phyloP scores from a whole-genome alignment of 1,140 invertebrate genomes.

The Ylistrum balloti region DNA sequence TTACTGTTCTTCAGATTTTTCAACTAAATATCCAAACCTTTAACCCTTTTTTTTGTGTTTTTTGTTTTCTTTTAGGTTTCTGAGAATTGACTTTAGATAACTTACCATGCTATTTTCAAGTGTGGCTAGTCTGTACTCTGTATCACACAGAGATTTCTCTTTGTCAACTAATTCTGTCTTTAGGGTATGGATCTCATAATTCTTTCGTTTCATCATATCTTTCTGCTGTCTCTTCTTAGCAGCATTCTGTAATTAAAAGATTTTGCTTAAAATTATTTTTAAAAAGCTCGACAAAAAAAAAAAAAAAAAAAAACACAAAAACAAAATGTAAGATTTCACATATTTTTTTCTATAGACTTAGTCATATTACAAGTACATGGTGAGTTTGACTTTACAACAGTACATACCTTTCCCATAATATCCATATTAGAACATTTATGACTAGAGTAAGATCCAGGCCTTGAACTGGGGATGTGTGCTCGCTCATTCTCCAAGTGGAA shows the following conservation, averaged over 20 bases:
- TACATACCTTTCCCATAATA: slow-evolving; percentile 57
- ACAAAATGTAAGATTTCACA: no score
- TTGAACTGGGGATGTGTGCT: slow-evolving; percentile 61
- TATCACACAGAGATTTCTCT: slow-evolving; percentile 73
- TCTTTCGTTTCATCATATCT: slow-evolving; percentile 78
- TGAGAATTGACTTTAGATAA: no score
- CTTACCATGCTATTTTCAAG: slow-evolving; percentile 71
- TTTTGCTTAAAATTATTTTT: no score
- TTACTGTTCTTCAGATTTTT: no score
- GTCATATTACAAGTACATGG: no score
- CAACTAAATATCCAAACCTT: no score
- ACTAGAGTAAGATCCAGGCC: slow-evolving; percentile 55
- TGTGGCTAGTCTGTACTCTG: slow-evolving; percentile 69
- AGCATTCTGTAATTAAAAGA: slow-evolving; percentile 59
- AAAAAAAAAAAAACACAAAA: no score
- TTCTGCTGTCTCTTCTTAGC: slow-evolving; percentile 71
- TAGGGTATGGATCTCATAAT: slow-evolving; percentile 81
- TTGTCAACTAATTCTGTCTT: slow-evolving; percentile 78
- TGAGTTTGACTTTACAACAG: no score
- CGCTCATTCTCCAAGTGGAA: slow-evolving; percentile 79
- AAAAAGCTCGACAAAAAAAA: no score
- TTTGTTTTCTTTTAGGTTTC: no score
- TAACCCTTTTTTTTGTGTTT: no score
- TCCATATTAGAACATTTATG: slow-evolving; percentile 64
- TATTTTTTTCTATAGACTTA: no score